A percentile compares a stretch with the other conserved stretches of the same genome.
Conservation (phyloP, 2,797 vertebrate genomes). For the Eulemur rubriventer region DNA sequence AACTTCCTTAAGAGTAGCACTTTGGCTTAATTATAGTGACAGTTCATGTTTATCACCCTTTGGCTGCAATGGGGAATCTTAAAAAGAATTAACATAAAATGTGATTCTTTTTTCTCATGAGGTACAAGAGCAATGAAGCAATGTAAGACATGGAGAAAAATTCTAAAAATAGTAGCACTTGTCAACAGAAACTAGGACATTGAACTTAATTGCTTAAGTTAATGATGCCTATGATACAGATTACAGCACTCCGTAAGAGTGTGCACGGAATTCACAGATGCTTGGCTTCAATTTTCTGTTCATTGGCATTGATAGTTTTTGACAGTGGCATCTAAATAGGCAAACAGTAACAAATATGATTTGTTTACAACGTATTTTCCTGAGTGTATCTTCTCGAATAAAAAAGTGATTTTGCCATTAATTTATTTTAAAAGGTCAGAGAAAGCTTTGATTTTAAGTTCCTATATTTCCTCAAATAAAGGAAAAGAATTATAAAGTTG, state of each 20-base stretch:
- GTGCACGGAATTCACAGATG: background rate
- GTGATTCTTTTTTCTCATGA: constrained; percentile 29
- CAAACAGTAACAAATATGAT: background rate
- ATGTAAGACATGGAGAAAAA: constrained; percentile 26
- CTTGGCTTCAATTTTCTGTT: background rate
- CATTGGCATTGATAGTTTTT: background rate
- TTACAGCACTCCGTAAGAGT: background rate
- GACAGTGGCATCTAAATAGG: background rate
- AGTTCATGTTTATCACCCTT: constrained; percentile 57
- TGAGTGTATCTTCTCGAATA: background rate
- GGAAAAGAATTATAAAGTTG: background rate
- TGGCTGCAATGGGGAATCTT: constrained; percentile 37
- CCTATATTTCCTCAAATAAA: background rate
- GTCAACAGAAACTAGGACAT: constrained; percentile 57
- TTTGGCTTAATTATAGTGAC: constrained; percentile 60
- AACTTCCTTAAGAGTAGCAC: constrained; percentile 27
- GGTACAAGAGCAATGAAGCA: constrained; percentile 51
- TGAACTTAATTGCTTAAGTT: constrained; percentile 71
- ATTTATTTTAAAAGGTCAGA: constrained; percentile 23
- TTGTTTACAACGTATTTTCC: background rate
- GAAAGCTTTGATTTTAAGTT: background rate
- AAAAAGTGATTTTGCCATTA: background rate
- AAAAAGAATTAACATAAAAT: constrained; percentile 59
- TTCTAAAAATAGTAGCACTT: constrained; percentile 43
- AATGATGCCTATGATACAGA: constrained; percentile 50